Conservation (phyloP, 2,797 vertebrate species). For the Intellagama lesueurii region DNA sequence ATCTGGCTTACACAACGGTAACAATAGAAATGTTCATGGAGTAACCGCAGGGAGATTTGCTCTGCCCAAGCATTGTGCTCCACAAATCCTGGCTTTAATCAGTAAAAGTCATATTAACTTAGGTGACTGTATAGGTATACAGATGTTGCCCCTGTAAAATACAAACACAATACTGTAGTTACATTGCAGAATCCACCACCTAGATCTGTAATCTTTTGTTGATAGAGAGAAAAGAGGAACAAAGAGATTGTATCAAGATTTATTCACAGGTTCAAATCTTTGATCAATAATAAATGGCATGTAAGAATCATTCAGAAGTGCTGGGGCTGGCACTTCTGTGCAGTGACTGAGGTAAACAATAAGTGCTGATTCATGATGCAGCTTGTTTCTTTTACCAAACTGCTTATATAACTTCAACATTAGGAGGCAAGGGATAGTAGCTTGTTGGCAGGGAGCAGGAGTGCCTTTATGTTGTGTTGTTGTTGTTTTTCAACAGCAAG, state of each 20-base stretch:
- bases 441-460: constrained; percentile 44
- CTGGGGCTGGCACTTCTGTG: constrained; percentile 54
- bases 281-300: constrained; percentile 61
- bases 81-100: neutral
- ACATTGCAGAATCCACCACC: constrained; percentile 36
- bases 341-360: constrained; percentile 54
- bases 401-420: constrained; percentile 37
- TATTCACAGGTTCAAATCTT: constrained; percentile 64
- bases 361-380: constrained; percentile 50
- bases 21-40: too few species aligned
- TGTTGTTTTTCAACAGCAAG: neutral
- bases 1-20: too few species aligned
- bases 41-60: too few species aligned
- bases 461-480: constrained; percentile 14
- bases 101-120: neutral
- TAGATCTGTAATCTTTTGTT: constrained; percentile 46
- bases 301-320: constrained; percentile 60
- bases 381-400: constrained; percentile 45
- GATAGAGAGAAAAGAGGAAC: constrained; percentile 47
- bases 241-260: constrained; percentile 43
- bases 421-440: neutral
- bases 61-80: too few species aligned
- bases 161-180: neutral
- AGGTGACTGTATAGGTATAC: neutral
- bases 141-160: neutral